Conservation (phyloP, 2,113 vertebrate genomes). For the Phalacrocorax pelagicus region DNA sequence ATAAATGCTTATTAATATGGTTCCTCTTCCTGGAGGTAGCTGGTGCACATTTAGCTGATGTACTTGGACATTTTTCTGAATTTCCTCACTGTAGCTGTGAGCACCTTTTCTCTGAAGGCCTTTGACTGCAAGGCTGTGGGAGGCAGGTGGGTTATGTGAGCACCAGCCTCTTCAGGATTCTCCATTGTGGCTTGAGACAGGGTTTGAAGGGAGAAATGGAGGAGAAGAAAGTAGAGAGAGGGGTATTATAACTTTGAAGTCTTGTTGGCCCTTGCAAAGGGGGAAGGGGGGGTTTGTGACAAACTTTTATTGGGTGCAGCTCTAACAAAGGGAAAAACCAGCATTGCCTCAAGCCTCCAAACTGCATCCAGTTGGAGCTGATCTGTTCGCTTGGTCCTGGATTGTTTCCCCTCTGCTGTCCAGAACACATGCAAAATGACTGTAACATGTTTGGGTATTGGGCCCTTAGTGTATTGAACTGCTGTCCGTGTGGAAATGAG, state of each 20-base stretch:
- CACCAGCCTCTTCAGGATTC: neutral
- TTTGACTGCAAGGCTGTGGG: neutral
- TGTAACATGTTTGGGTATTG: neutral
- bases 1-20: neutral
- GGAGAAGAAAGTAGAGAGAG: neutral
- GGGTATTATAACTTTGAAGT: neutral
- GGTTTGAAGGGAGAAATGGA: neutral
- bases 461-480: neutral
- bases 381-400: neutral
- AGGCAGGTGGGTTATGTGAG: neutral
- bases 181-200: neutral
- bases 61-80: neutral
- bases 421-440: neutral
- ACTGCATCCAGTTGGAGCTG: neutral
- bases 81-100: neutral
- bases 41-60: neutral
- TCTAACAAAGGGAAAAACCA: neutral
- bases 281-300: neutral
- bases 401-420: neutral
- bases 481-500: neutral
- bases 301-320: neutral
- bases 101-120: neutral
- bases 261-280: neutral
- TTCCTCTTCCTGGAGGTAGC: neutral
- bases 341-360: neutral